These are phyloP conservation scores for Neopipo cinnamomea DNA, from an alignment of 2,113 vertebrate species.

Conservation along the genomic window DNA sequence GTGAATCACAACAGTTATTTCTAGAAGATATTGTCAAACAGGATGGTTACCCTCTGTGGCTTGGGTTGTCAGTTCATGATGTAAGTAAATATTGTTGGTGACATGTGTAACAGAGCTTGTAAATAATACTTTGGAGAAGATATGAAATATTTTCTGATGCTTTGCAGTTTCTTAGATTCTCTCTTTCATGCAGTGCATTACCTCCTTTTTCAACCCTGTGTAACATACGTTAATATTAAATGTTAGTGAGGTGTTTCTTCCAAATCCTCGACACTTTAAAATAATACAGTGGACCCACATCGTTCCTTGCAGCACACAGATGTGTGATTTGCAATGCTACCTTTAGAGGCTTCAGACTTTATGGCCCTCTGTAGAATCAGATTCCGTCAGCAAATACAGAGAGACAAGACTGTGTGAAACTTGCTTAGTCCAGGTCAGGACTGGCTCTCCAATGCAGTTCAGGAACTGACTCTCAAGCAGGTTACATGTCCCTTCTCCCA, in stretches of 20 bases:
- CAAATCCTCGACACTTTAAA: not conserved
- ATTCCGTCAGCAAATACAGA: not conserved
- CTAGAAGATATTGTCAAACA: conserved; percentile 78
- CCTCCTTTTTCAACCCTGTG: not conserved
- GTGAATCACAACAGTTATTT: conserved; percentile 71
- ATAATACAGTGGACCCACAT: not conserved
- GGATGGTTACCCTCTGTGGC: conserved; percentile 91
- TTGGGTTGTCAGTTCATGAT: conserved; percentile 89
- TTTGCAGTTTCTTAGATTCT: not conserved
- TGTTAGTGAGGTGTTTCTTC: not conserved
- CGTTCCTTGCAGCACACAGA: not conserved
- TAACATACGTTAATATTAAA: not conserved
- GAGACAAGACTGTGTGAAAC: not conserved
- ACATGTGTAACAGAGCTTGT: not conserved
- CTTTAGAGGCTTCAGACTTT: not conserved
- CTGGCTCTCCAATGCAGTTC: not conserved
- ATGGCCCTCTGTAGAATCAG: not conserved
- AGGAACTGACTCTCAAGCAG: not conserved
- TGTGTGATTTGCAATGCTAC: rapidly evolving
- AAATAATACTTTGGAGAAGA: not conserved
- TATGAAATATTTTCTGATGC: not conserved
- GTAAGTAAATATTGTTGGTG: conserved; percentile 73
- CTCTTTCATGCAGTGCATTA: not conserved
- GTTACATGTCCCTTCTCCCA: not conserved
- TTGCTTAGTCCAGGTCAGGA: not conserved